Base-by-base conservation (phyloP, 2,797 vertebrate genomes). In the Phrynocephalus guinanensis region DNA sequence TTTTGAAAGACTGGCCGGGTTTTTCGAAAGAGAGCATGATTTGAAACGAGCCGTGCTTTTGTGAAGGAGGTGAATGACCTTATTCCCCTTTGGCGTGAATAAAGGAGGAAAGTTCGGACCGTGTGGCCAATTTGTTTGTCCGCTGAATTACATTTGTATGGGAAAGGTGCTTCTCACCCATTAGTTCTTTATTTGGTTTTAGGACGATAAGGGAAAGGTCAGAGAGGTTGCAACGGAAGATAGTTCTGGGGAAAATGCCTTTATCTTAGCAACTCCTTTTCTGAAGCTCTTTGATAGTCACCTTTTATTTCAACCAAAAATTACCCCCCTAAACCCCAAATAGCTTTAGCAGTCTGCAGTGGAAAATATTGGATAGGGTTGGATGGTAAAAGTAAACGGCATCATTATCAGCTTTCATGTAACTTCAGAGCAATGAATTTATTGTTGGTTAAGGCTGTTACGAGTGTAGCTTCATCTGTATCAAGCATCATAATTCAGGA, bases 401-500 rank as follows among this genome's bases (percentile, higher is more conserved):
- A 91, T 48, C 72, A 13, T 66, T 88, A 92, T 93, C 86, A 33
- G 84, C 79, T 93, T 85, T 95, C 92, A 89, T 92, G 26, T 89
- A 93, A 93, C 77, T 90, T 95, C 86, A 75, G 92, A 89, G 94
- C 89, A 90, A 90, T 90, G 85, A 93, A 90, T 89, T 90, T 92
- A 87, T 92, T 82, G 60, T 91, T 91, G 93, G 89, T 88, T 94
- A 60, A 88, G 92, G 82, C 87, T 87, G 83, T 92, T 93, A 86
- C 83, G 81, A 87, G 91, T 94, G 93, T 94, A 88, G 88, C 86
- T 93, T 92, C 90, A 94, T 90, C 92, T 94, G 87, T 93, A 96
- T 91, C 86, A 91, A 90, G 90, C 84, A 91, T 93, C 90, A 88
- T 92, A 95, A 96, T 96, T 94, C 94, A 94, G 72, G 11, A 56